Conservation (phyloP, 2,888 invertebrate species). For the Lycaena phlaeas region DNA sequence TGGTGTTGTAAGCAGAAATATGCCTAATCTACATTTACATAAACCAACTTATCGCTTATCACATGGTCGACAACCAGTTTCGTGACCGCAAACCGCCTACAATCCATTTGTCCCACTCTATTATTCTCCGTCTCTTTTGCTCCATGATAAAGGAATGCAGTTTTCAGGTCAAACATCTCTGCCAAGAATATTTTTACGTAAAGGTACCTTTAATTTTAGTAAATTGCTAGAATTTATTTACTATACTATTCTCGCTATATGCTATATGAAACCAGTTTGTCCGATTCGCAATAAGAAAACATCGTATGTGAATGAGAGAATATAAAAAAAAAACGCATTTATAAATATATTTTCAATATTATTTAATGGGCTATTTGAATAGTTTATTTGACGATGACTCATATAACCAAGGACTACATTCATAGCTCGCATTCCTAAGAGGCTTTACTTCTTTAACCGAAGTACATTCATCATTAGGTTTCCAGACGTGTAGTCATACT, state of each 20-base stretch:
- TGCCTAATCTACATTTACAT: conserved; percentile 25
- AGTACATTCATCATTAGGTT: too few relatives aligned
- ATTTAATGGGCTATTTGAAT: too few relatives aligned
- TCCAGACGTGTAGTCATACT: too few relatives aligned
- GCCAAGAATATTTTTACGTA: conserved; percentile 16
- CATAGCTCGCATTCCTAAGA: too few relatives aligned
- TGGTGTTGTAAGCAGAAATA: conserved; percentile 23
- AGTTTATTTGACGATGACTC: too few relatives aligned
- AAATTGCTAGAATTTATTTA: background rate
- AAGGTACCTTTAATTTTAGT: conserved; percentile 1
- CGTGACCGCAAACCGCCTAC: conserved; percentile 44
- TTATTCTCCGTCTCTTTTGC: conserved; percentile 30
- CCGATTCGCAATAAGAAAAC: background rate
- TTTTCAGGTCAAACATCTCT: conserved; percentile 48
- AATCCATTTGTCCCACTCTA: conserved; percentile 24
- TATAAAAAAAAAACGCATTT: too few relatives aligned
- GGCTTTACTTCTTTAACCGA: too few relatives aligned
- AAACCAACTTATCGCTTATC: conserved; percentile 28
- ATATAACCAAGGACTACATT: too few relatives aligned
- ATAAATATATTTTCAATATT: too few relatives aligned
- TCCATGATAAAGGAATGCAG: conserved; percentile 33
- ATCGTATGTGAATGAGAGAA: too few relatives aligned
- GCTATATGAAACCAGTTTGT: background rate
- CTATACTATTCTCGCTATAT: too few relatives aligned
- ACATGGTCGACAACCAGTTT: conserved; percentile 43